These are phyloP conservation scores for Caenorhabditis sulstoni DNA, from an alignment of 2,888 invertebrate genomes.

Conservation along the genomic window DNA sequence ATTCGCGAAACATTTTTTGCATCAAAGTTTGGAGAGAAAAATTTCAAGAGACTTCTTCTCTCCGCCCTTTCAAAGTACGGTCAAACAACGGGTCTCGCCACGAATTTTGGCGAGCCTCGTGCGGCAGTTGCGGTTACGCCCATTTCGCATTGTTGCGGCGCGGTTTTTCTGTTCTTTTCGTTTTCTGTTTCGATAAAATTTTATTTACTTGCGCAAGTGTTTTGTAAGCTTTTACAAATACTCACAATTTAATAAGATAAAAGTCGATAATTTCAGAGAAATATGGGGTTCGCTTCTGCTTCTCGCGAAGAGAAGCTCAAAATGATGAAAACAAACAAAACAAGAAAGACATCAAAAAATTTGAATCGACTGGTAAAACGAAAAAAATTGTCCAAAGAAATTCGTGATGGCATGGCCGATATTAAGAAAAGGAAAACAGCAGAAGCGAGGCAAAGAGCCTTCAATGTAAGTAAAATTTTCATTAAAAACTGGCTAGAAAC, in stretches of 20 bases:
- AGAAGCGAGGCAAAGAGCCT: constrained; percentile 56
- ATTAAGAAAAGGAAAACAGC: constrained; percentile 64
- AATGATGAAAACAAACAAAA: constrained; percentile 68
- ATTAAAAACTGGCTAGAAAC: constrained; percentile 2
- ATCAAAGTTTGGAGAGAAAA: constrained; percentile 34
- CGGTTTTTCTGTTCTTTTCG: constrained; percentile 27
- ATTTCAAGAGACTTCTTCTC: constrained; percentile 52
- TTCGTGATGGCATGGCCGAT: constrained; percentile 63
- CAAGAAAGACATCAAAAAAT: constrained; percentile 63
- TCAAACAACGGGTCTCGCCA: constrained; percentile 38
- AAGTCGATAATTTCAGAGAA: constrained; percentile 11
- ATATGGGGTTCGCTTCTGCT: constrained; percentile 67
- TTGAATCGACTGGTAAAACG: constrained; percentile 63
- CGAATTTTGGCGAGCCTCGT: constrained; percentile 16
- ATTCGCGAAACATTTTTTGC: constrained; percentile 26
- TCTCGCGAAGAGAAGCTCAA: constrained; percentile 69
- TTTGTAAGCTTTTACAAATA: no score
- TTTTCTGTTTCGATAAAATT: constrained; percentile 34
- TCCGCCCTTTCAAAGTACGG: constrained; percentile 58
- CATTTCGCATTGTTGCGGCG: constrained; percentile 31
- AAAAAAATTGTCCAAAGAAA: constrained; percentile 62
- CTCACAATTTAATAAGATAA: not conserved
- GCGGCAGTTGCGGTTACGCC: constrained; percentile 33
- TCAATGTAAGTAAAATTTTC: constrained; percentile 60
- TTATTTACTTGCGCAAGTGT: not conserved